Evolutionary conservation across 1,140 invertebrate species (phyloP).

Genomic region (Agraylea sexmaculata): DNA sequence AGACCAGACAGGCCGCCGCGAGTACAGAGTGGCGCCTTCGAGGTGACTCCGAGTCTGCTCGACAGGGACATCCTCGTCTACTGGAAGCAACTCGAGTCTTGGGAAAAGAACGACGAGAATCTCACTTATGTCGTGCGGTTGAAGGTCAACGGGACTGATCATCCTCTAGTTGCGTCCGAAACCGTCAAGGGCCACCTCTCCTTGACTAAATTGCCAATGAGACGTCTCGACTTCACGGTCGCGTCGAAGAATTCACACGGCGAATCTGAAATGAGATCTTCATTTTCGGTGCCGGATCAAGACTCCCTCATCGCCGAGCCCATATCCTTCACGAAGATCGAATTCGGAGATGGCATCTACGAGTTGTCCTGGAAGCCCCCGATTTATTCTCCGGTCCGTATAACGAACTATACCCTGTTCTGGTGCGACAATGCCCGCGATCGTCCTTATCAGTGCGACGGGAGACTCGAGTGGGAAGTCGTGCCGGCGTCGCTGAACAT

Average conservation of each 20-base stretch:
- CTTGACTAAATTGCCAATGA: slow-evolving; percentile 25
- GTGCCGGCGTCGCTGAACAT: background rate
- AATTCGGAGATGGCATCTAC: slow-evolving; percentile 51
- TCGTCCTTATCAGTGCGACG: slow-evolving; percentile 17
- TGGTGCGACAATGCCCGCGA: slow-evolving; percentile 45
- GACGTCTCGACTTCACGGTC: slow-evolving; percentile 30
- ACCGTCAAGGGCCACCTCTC: slow-evolving; percentile 25
- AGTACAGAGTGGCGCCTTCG: slow-evolving; percentile 52
- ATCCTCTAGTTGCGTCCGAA: background rate
- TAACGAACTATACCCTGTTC: slow-evolving; percentile 55
- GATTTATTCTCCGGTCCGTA: background rate
- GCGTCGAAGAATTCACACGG: slow-evolving; percentile 47
- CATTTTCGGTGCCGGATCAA: slow-evolving; percentile 46
- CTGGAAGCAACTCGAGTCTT: slow-evolving; percentile 52
- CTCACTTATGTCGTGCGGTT: slow-evolving; percentile 9
- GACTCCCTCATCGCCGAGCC: slow-evolving; percentile 44
- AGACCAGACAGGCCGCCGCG: slow-evolving; percentile 47
- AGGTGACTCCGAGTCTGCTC: slow-evolving; percentile 39
- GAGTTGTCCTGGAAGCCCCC: slow-evolving; percentile 58
- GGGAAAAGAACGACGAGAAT: slow-evolving; percentile 33
- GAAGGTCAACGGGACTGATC: slow-evolving; percentile 1
- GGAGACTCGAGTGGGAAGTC: slow-evolving; percentile 11
- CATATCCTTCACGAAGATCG: slow-evolving; percentile 52
- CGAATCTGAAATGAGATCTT: slow-evolving; percentile 39
- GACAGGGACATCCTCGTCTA: slow-evolving; percentile 50